Conservation (phyloP, 2,888 invertebrate genomes). For the Coenonympha glycerion region DNA sequence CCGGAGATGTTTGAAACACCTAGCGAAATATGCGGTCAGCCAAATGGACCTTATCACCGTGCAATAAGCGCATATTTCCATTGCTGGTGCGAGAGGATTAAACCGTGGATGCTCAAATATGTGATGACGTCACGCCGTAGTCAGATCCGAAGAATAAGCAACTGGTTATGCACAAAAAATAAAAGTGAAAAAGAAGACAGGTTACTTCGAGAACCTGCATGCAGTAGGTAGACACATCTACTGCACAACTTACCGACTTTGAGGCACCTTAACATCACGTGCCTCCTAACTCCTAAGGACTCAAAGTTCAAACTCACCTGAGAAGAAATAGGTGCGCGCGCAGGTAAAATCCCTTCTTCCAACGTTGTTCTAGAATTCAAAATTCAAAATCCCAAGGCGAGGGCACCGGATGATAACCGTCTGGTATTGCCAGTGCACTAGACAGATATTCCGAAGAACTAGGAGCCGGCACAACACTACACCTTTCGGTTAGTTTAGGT, state of each 20-base stretch:
- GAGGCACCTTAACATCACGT: not conserved
- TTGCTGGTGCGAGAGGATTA: conserved; percentile 39
- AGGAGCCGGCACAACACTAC: conserved; percentile 47
- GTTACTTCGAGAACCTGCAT: conserved; percentile 20
- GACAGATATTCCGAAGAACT: conserved; percentile 51
- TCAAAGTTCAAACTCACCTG: conserved; percentile 51
- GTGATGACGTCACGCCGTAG: conserved; percentile 52
- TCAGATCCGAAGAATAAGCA: conserved; percentile 43
- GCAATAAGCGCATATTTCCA: conserved; percentile 14
- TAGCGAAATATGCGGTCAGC: conserved; percentile 8
- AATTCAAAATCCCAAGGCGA: conserved; percentile 39
- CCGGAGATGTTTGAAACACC: conserved; percentile 13
- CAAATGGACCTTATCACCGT: conserved; percentile 9
- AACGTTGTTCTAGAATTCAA: conserved; percentile 58
- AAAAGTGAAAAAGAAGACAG: conserved; percentile 24
- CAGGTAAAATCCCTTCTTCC: conserved; percentile 69
- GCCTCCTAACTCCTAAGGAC: no score
- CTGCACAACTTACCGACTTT: not conserved
- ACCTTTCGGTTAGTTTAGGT: no score
- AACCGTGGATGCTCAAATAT: conserved; percentile 39
- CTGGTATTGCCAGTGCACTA: conserved; percentile 45
- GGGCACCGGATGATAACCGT: conserved; percentile 30
- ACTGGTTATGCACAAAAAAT: conserved; percentile 42
- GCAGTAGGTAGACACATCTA: not conserved
- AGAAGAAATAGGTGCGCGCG: conserved; percentile 69